A percentile compares a stretch with the other conserved stretches of the same genome.
phyloP scores from a whole-genome alignment of 2,113 vertebrate species.

The Aptenodytes forsteri region DNA sequence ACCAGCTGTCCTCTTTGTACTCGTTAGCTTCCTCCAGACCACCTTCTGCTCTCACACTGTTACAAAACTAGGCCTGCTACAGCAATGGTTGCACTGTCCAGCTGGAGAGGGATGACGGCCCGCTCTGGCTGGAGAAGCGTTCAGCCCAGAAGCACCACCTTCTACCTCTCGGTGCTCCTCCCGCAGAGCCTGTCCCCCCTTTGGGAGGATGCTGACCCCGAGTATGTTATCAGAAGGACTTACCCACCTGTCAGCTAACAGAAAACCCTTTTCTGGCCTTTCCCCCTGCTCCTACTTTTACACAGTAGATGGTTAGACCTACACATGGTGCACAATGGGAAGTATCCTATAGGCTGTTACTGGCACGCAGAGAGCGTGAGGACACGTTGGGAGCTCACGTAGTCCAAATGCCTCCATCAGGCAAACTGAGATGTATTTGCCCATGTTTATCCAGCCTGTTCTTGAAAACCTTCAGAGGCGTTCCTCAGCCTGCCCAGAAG shows the following conservation, averaged over 20 bases:
- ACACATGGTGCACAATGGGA: neutral
- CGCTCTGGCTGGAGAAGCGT: neutral
- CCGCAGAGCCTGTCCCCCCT: rapidly evolving
- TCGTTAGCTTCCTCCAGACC: neutral
- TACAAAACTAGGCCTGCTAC: neutral
- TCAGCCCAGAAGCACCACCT: neutral
- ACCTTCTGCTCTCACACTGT: neutral
- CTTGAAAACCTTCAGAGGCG: neutral
- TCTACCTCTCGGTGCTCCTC: rapidly evolving
- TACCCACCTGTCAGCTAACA: neutral
- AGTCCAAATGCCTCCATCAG: neutral
- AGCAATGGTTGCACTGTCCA: neutral
- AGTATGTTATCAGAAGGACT: neutral
- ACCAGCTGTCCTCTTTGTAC: neutral
- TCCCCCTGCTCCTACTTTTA: neutral
- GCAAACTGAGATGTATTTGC: neutral
- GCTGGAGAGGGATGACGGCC: neutral
- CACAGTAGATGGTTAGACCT: neutral
- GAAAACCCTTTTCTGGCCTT: neutral
- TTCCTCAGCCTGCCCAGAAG: neutral
- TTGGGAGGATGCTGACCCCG: neutral
- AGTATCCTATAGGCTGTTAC: neutral
- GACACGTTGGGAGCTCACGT: neutral
- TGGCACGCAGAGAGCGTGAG: neutral
- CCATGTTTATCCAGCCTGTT: neutral